Evolutionary conservation across 2,888 invertebrate genomes (phyloP).

Genomic region (Hymenopus coronatus): DNA sequence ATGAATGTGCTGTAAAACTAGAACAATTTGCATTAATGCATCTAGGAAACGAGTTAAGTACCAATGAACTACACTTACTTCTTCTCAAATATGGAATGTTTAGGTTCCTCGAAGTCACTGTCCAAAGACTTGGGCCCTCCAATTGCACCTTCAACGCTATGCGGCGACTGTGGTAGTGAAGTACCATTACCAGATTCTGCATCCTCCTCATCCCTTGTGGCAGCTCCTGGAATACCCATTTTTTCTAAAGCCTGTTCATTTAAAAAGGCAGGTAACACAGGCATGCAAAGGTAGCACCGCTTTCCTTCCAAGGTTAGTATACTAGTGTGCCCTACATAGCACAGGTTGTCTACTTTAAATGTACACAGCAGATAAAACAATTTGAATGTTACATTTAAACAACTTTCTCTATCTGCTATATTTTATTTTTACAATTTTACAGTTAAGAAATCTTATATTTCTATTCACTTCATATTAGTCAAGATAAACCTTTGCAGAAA

Average conservation of each 20-base stretch:
- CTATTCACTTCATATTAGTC: too few relatives aligned
- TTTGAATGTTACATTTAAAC: too few relatives aligned
- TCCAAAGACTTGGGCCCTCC: conserved; percentile 68
- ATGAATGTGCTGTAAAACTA: neutral
- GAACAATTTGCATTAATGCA: too few relatives aligned
- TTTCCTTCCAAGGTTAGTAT: neutral
- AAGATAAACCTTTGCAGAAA: too few relatives aligned
- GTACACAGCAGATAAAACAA: too few relatives aligned
- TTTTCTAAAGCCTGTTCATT: neutral
- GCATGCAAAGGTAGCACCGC: neutral
- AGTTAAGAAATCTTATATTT: too few relatives aligned
- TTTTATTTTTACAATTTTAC: too few relatives aligned
- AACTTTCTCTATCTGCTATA: too few relatives aligned
- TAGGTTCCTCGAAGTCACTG: conserved; percentile 79
- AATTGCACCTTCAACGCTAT: conserved; percentile 77
- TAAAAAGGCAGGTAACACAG: neutral
- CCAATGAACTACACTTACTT: conserved; percentile 36
- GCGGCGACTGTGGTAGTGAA: conserved; percentile 90
- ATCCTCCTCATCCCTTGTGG: conserved; percentile 70
- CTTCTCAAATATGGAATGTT: conserved; percentile 46
- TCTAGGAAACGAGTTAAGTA: too few relatives aligned
- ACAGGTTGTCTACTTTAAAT: too few relatives aligned
- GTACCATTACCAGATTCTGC: conserved; percentile 95
- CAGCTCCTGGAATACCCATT: neutral
- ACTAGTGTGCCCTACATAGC: too few relatives aligned